Evolutionary conservation across 35 echinoderm and acorn worm genomes (phyloP).

Genomic region (Apostichopus californicus): DNA sequence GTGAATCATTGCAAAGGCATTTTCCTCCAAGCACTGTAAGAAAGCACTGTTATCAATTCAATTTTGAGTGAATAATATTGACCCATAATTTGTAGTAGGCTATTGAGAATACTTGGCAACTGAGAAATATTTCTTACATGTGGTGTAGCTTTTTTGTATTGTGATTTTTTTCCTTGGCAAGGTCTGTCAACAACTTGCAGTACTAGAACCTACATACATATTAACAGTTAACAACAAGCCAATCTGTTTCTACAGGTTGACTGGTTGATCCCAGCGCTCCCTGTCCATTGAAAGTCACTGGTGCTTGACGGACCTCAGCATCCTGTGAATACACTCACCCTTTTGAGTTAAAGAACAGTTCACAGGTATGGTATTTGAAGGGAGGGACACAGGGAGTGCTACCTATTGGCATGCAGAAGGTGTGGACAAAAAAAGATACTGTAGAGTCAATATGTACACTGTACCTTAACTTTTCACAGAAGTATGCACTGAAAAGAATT

Average conservation of each 20-base stretch:
- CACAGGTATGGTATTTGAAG: constrained; percentile 39
- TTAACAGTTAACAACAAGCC: neutral
- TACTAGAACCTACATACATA: neutral
- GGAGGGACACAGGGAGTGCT: constrained; percentile 38
- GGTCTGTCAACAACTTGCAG: neutral
- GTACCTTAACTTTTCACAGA: no score
- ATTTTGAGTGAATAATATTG: no score
- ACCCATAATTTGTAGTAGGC: no score
- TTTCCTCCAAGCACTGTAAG: no score
- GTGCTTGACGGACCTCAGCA: constrained; percentile 4
- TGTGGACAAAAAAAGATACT: neutral
- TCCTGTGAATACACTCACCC: constrained; percentile 9
- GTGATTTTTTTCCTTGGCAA: neutral
- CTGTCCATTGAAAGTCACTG: neutral
- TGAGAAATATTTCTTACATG: no score
- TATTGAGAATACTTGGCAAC: no score
- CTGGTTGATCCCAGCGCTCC: constrained; percentile 26
- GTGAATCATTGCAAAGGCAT: no score
- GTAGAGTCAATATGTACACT: no score
- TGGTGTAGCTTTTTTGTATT: no score
- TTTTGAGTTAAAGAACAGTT: constrained; percentile 7
- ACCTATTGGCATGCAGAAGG: constrained; percentile 26
- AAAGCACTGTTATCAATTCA: no score
- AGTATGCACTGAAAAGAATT: no score
- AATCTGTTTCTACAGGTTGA: constrained; percentile 9